Conservation (phyloP, 2,797 vertebrate species). For the Fratercula arctica region DNA sequence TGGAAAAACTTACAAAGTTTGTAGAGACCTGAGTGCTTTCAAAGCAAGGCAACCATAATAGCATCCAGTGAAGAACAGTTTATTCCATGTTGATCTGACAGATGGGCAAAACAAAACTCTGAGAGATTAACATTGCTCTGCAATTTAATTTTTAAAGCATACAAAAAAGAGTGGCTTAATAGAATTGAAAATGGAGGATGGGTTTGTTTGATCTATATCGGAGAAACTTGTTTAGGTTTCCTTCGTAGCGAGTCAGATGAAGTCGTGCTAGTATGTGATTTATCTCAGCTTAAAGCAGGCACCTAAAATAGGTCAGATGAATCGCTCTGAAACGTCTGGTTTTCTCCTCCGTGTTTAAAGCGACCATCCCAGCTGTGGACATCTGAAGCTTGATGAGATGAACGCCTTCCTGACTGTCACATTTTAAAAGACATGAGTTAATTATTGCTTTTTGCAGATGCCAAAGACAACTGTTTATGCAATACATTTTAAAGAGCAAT, state of each 20-base stretch:
- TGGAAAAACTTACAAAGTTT: background rate
- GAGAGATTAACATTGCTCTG: background rate
- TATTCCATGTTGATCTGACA: background rate
- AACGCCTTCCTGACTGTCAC: background rate
- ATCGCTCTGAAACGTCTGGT: background rate
- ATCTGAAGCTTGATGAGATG: background rate
- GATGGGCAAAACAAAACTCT: background rate
- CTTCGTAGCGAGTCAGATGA: fast-evolving
- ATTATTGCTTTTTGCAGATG: background rate
- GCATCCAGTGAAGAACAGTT: background rate
- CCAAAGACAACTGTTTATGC: background rate
- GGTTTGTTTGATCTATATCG: background rate
- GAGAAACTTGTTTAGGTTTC: background rate
- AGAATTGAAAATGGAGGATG: background rate
- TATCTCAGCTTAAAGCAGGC: constrained; percentile 12
- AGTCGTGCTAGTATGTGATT: background rate
- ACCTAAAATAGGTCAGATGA: constrained; percentile 50
- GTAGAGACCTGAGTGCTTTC: background rate
- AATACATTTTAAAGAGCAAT: background rate
- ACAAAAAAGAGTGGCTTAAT: background rate
- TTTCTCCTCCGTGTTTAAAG: background rate
- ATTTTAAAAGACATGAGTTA: background rate
- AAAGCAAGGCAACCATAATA: background rate
- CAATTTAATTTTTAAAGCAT: background rate
- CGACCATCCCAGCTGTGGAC: background rate